These are phyloP conservation scores for Ectobius pallidus DNA, from an alignment of 2,888 invertebrate genomes.

Conservation along the genomic window DNA sequence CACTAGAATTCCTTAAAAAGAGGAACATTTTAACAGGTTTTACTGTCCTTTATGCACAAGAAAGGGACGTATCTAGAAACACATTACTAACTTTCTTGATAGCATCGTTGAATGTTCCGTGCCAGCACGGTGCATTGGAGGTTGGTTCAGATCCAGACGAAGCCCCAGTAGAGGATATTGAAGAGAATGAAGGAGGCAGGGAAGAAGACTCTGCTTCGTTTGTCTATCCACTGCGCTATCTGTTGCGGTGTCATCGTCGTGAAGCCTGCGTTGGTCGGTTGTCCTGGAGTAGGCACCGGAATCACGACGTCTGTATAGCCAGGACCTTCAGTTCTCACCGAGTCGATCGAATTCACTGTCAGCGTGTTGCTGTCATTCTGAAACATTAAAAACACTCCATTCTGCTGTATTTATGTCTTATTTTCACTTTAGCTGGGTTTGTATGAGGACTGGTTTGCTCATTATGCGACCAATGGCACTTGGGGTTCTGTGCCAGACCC, in stretches of 20 bases:
- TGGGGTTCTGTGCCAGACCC: no score
- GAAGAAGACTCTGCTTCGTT: conserved; percentile 76
- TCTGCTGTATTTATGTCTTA: no score
- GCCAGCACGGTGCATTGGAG: not conserved
- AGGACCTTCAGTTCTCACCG: conserved; percentile 45
- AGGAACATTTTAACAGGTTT: no score
- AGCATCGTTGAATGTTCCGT: no score
- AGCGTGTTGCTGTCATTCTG: conserved; percentile 45
- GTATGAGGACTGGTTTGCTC: no score
- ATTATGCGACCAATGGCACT: no score
- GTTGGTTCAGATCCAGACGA: conserved; percentile 58
- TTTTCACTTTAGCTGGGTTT: no score
- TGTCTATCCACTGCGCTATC: conserved; percentile 87
- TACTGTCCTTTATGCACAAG: no score
- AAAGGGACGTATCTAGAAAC: no score
- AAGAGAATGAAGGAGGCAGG: conserved; percentile 79
- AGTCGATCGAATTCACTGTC: conserved; percentile 48
- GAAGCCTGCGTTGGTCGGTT: conserved; percentile 58
- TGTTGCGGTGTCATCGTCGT: conserved; percentile 89
- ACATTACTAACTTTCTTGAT: no score
- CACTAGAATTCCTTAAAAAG: no score
- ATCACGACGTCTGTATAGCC: conserved; percentile 35
- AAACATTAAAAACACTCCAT: no score
- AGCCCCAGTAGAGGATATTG: conserved; percentile 80
- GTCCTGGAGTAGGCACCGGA: conserved; percentile 46